Conservation (phyloP, 1,140 invertebrate genomes). For the Zaprionus vittiger region DNA sequence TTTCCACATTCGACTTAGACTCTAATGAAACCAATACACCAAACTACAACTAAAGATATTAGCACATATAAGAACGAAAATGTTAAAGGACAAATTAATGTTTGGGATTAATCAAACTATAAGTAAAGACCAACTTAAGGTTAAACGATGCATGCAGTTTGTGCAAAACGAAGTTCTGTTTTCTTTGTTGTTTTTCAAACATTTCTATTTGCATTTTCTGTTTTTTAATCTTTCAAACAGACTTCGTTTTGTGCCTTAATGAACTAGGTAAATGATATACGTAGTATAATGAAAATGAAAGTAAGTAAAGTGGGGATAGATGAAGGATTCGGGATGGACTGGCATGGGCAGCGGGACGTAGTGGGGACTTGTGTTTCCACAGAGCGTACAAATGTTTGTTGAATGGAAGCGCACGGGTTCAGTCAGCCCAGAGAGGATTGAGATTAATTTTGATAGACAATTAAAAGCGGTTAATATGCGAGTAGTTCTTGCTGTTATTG, state of each 20-base stretch:
- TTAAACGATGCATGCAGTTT: constrained; percentile 58
- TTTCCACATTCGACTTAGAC: constrained; percentile 55
- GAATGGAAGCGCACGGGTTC: constrained; percentile 56
- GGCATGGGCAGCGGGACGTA: constrained; percentile 41
- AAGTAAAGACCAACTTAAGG: constrained; percentile 49
- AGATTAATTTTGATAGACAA: constrained; percentile 63
- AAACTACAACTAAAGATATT: constrained; percentile 70
- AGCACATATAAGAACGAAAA: constrained; percentile 67
- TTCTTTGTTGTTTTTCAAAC: background rate
- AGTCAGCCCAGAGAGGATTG: constrained; percentile 45
- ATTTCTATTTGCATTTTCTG: constrained; percentile 4
- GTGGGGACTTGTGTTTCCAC: constrained; percentile 44
- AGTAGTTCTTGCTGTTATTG: constrained; percentile 42
- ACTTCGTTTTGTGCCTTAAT: constrained; percentile 61
- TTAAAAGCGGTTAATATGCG: constrained; percentile 63
- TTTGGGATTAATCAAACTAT: constrained; percentile 52
- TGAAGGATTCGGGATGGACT: constrained; percentile 11
- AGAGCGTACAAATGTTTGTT: constrained; percentile 37
- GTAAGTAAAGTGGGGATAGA: constrained; percentile 59
- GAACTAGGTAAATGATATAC: constrained; percentile 63
- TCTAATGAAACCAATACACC: constrained; percentile 51
- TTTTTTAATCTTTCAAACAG: constrained; percentile 22
- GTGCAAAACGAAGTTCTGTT: constrained; percentile 60
- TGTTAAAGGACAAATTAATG: constrained; percentile 72
- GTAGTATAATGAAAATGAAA: constrained; percentile 59